A percentile compares a stretch with the other conserved stretches of the same genome.
Conservation (phyloP, 2,113 vertebrate species). For the Cariama cristata region DNA sequence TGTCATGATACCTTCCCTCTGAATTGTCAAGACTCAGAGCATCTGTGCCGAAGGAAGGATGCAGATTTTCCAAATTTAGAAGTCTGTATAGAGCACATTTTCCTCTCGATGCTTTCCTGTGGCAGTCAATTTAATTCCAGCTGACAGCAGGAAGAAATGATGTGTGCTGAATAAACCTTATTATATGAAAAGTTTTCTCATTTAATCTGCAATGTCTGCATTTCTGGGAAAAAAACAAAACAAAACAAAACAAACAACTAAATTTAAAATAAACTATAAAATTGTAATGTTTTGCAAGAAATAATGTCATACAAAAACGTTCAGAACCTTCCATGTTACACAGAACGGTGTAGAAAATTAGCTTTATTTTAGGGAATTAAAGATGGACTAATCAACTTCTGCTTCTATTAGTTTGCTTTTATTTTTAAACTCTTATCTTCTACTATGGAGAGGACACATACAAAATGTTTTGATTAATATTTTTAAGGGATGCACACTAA, state of each 20-base stretch:
- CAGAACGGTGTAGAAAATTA: not conserved
- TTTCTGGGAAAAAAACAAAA: not conserved
- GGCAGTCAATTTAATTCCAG: conserved; percentile 8
- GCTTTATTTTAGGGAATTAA: not conserved
- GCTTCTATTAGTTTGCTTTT: not conserved
- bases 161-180: conserved; percentile 5
- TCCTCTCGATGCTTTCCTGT: not conserved
- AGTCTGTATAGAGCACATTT: not conserved
- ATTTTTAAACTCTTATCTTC: not conserved
- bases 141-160: conserved; percentile 46
- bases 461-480: not conserved
- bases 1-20: conserved; percentile 10
- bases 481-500: not conserved
- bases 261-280: not conserved
- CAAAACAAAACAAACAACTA: not conserved
- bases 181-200: not conserved
- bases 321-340: not conserved
- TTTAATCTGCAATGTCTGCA: not conserved
- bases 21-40: not conserved
- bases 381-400: not conserved
- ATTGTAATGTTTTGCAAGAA: not conserved
- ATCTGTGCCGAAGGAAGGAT: not conserved
- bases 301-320: not conserved
- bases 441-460: not conserved
- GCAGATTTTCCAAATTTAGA: conserved; percentile 46